Percentiles rank a stretch among this genome's conserved stretches.
These are phyloP conservation scores for Sterrhoptilus dennistouni DNA, from an alignment of 2,113 vertebrate genomes.

Conservation along the genomic window DNA sequence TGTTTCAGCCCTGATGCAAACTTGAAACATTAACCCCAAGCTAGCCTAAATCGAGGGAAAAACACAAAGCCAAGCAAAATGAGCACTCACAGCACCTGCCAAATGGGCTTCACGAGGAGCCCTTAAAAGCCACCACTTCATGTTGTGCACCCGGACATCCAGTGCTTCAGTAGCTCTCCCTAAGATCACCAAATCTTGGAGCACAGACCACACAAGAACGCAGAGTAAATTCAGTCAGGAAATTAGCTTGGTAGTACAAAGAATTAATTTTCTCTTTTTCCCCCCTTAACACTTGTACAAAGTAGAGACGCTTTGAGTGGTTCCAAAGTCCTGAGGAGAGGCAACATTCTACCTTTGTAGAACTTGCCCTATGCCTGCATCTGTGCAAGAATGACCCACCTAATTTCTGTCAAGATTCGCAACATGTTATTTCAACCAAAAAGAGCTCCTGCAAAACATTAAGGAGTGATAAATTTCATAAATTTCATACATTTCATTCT, in stretches of 20 bases:
- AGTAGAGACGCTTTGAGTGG: background rate
- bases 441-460: background rate
- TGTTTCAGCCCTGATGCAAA: background rate
- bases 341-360: background rate
- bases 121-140: background rate
- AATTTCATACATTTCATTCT: background rate
- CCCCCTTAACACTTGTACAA: background rate
- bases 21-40: background rate
- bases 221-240: background rate
- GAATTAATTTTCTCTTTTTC: background rate
- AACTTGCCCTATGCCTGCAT: background rate
- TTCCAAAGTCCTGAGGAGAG: background rate
- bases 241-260: background rate
- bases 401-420: background rate
- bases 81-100: background rate
- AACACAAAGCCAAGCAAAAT: background rate
- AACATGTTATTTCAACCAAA: background rate
- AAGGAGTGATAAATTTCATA: background rate
- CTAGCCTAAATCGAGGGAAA: background rate
- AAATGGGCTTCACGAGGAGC: background rate
- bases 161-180: background rate
- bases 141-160: background rate
- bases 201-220: fast-evolving
- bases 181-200: background rate
- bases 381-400: background rate